Base-by-base conservation (phyloP, 2,888 invertebrate species). In the Sericinus montela region DNA sequence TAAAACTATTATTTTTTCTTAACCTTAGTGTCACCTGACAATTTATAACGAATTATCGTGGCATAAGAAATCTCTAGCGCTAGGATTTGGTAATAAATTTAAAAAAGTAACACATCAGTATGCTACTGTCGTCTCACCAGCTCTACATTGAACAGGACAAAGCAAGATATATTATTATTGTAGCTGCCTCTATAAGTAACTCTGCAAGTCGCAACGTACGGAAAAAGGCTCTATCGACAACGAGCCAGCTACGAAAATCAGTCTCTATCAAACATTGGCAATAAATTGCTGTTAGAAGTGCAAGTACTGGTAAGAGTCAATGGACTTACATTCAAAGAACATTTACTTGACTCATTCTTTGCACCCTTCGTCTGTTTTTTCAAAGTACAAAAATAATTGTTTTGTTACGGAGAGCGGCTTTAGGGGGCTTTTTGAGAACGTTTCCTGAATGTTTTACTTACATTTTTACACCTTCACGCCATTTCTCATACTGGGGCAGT, bases 21-120 rank as follows among this genome's bases (percentile, higher is more conserved):
- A n/a, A n/a, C n/a, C n/a, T n/a, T n/a, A n/a, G n/a, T n/a, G n/a
- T n/a, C n/a, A n/a, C n/a, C n/a, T n/a, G n/a, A n/a, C n/a, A n/a
- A n/a, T n/a, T n/a, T n/a, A n/a, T n/a, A n/a, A n/a, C n/a, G 5
- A 19, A 3, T 19, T 5, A 36, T 46, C 47, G 41, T 48, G 45
- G 32, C 29, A 51, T 28, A 30, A 13, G 45, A 61, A 65, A 54
- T 54, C 65, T 62, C 65, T 63, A 67, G 63, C 56, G 58, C n/a
- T n/a, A 58, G 62, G 59, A 65, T 65, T 62, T 59, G 62, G 79
- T 81, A 83, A 85, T 83, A 86, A 79, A 85, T 84, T 83, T 84
- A 75, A 78, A n/a, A 84, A 79, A 79, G 76, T 74, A 78, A 71
- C 75, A 67, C 80, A 88, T 87, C 81, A 85, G 85, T 88, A 88